Percentiles rank a stretch among this genome's conserved stretches.
These are phyloP conservation scores for Pteropus rufus DNA, from an alignment of 2,797 vertebrate genomes.

Conservation along the genomic window DNA sequence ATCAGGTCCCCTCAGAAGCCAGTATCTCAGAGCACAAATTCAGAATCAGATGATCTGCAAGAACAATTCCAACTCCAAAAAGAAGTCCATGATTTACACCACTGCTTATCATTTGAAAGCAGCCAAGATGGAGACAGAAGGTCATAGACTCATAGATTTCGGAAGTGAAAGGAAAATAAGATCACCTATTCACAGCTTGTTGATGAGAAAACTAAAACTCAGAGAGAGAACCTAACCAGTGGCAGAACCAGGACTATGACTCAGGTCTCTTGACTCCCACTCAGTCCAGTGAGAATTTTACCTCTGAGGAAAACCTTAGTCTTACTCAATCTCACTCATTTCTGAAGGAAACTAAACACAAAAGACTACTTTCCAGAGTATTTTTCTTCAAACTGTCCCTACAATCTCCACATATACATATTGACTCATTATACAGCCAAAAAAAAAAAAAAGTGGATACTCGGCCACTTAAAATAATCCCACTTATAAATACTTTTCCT, in stretches of 20 bases:
- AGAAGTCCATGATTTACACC: background rate
- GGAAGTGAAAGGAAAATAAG: background rate
- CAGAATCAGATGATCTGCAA: background rate
- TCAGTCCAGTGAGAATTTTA: background rate
- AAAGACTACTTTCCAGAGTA: background rate
- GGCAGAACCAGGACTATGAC: background rate
- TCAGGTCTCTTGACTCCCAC: background rate
- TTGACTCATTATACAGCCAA: background rate
- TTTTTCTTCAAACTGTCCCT: background rate
- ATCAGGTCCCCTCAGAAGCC: background rate
- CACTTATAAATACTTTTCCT: background rate
- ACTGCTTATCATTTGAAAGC: background rate
- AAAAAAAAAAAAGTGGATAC: background rate
- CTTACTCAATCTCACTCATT: background rate
- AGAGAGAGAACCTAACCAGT: background rate
- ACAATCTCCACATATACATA: background rate
- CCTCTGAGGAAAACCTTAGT: background rate
- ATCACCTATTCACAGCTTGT: background rate
- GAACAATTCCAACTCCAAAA: background rate
- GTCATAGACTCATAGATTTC: background rate
- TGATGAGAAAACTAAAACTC: background rate
- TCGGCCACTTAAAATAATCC: background rate
- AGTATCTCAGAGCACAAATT: background rate
- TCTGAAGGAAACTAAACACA: background rate
- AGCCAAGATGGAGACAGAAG: background rate